Evolutionary conservation across 2,888 invertebrate genomes (phyloP).

Genomic region (Macaria liturata): DNA sequence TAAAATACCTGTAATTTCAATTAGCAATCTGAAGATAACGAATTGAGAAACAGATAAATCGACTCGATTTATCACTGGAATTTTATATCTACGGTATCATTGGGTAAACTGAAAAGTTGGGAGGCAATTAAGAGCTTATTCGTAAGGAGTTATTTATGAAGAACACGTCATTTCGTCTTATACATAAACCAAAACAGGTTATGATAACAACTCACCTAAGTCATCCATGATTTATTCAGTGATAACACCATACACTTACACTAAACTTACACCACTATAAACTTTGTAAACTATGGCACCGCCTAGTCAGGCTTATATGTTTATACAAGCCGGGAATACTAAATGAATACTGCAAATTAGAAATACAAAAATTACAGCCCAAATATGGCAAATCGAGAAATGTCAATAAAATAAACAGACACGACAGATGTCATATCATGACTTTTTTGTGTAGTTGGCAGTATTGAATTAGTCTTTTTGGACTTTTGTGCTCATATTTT

Average conservation of each 20-base stretch:
- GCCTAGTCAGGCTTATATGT: slow-evolving; percentile 31
- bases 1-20: too few species aligned
- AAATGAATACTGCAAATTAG: slow-evolving; percentile 50
- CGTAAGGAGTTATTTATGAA: slow-evolving; percentile 53
- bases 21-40: too few species aligned
- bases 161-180: slow-evolving; percentile 67
- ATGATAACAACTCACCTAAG: slow-evolving; percentile 78
- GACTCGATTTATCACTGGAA: too few species aligned
- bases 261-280: slow-evolving; percentile 32
- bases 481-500: too few species aligned
- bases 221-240: slow-evolving; percentile 66
- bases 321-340: slow-evolving; percentile 39
- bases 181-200: slow-evolving; percentile 70
- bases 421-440: neutral
- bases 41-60: too few species aligned
- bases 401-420: slow-evolving; percentile 13
- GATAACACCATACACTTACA: slow-evolving; percentile 31
- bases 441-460: too few species aligned
- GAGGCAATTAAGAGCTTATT: slow-evolving; percentile 36
- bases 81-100: too few species aligned
- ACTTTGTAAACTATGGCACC: slow-evolving; percentile 38
- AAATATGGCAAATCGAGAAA: slow-evolving; percentile 55
- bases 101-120: slow-evolving; percentile 19
- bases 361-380: slow-evolving; percentile 52
- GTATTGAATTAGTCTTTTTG: too few species aligned